Evolutionary conservation across 2,797 vertebrate genomes (phyloP).

Genomic region (Psittacula echo): DNA sequence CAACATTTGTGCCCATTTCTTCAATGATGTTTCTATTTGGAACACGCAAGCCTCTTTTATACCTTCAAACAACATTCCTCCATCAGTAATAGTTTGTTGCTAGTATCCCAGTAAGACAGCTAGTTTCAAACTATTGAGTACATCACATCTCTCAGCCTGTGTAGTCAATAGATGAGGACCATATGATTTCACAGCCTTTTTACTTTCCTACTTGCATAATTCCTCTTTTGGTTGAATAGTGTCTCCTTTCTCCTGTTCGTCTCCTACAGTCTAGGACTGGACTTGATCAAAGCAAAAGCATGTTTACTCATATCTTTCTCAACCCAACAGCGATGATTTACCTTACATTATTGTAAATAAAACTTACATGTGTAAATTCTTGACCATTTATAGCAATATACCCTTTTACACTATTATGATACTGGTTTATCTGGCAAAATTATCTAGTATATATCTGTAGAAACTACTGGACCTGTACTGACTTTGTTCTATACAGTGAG

Average conservation of each 20-base stretch:
- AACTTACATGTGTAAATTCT: neutral
- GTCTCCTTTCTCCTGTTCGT: neutral
- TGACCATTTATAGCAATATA: neutral
- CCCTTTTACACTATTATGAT: neutral
- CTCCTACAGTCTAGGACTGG: neutral
- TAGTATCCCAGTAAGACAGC: neutral
- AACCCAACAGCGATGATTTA: neutral
- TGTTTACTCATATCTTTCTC: neutral
- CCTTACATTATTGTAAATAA: neutral
- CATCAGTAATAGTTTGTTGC: neutral
- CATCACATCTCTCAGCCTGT: neutral
- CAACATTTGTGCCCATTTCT: neutral
- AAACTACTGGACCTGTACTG: constrained; percentile 32
- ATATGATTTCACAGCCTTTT: neutral
- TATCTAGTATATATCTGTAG: neutral
- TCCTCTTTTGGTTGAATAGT: neutral
- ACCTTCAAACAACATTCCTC: neutral
- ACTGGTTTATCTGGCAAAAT: neutral
- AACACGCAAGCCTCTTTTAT: neutral
- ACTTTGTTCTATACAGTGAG: constrained; percentile 36
- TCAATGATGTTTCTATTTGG: neutral
- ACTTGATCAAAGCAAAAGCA: rapidly evolving
- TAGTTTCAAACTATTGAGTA: neutral
- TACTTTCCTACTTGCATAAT: neutral
- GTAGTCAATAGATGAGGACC: neutral